Evolutionary conservation across 2,888 invertebrate species (phyloP), one percentile per base, ranked within the genome.

Genomic region (Drosophila neonasuta): DNA sequence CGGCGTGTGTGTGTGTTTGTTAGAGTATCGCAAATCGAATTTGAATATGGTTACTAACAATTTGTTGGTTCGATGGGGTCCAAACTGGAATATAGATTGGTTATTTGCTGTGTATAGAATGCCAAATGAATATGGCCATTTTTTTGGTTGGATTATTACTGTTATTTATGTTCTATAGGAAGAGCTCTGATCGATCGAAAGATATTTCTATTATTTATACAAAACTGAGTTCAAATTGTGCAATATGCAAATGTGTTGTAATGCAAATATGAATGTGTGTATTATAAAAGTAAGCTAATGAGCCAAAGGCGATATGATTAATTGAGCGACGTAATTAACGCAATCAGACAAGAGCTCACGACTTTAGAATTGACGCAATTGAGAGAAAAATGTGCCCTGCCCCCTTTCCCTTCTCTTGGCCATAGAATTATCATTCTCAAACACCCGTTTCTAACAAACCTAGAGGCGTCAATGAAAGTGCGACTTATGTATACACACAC

Each of bases 21-120:
- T 57, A 32, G 30, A 49, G 64, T 71, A 60, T 63, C 41, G 54
- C 57, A 51, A 66, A 60, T 76, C 55, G 74, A 82, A 77, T 80
- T 80, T 77, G 68, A 82, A 77, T 77, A 77, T 72, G 67, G 77
- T 56, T 77, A 71, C 69, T 85, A 85, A 79, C 79, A 80, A 72
- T 79, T 81, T 76, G 79, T 73, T 84, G 67, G 60, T 52, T 77
- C 48, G 64, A 58, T 72, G 52, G 61, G 57, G 48, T 57, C 62
- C 34, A 68, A 67, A 69, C 65, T 67, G 66, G 69, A 64, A 82
- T 74, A 60, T 58, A 76, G 55, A 74, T 76, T 76, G 76, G 50
- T 48, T 58, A 71, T 62, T 74, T 66, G 42, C 32, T 64, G 51
- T 51, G 68, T 58, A 17, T 49, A 20, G 76, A 66, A 77, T 66